phyloP scores from a whole-genome alignment of 2,797 vertebrate species.

The Crenuchus spilurus region DNA sequence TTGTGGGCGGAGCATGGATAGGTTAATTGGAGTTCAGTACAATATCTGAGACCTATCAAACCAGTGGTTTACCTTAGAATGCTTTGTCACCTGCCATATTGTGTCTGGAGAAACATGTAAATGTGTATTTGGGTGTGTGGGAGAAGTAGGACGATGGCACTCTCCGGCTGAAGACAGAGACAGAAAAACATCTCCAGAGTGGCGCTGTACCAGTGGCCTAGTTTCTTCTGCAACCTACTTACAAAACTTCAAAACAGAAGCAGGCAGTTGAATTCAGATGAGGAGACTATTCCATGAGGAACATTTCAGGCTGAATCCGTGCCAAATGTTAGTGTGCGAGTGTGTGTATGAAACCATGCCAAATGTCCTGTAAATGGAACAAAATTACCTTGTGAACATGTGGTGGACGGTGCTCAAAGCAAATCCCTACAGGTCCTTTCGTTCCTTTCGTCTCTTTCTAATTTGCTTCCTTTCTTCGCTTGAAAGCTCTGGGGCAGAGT shows the following conservation, averaged over 20 bases:
- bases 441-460: not conserved
- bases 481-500: slow-evolving; percentile 7
- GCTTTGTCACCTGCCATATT: slow-evolving; percentile 35
- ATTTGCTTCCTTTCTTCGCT: slow-evolving; percentile 5
- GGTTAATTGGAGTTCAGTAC: not conserved
- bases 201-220: slow-evolving; percentile 56
- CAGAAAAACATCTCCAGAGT: slow-evolving; percentile 48
- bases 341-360: slow-evolving; percentile 32
- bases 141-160: slow-evolving; percentile 52
- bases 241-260: slow-evolving; percentile 59
- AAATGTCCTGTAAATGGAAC: slow-evolving; percentile 29
- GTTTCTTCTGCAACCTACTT: slow-evolving; percentile 61
- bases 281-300: slow-evolving; percentile 55
- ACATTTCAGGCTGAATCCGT: slow-evolving; percentile 57
- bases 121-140: slow-evolving; percentile 49
- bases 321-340: slow-evolving; percentile 47
- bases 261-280: slow-evolving; percentile 58
- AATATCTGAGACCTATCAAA: too few species aligned
- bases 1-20: not conserved
- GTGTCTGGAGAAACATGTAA: slow-evolving; percentile 18
- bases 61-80: slow-evolving; percentile 9
- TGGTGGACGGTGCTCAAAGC: slow-evolving; percentile 17
- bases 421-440: slow-evolving; percentile 17
- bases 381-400: slow-evolving; percentile 21
- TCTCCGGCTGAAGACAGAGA: slow-evolving; percentile 44